These are phyloP conservation scores for Papilio protenor DNA, from an alignment of 2,888 invertebrate species.

Conservation along the genomic window DNA sequence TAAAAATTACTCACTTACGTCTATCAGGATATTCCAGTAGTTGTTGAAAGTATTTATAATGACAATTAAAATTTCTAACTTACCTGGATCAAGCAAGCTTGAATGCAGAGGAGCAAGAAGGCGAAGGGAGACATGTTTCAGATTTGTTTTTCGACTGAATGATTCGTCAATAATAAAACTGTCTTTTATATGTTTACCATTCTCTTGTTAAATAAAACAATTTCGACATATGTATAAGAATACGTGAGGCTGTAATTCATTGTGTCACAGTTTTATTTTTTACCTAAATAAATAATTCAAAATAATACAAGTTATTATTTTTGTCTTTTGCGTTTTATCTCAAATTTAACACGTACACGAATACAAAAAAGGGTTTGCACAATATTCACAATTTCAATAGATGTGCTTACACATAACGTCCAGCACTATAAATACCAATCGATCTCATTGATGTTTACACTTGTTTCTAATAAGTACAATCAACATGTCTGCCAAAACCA, in stretches of 20 bases:
- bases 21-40: not conserved
- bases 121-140: conserved; percentile 54
- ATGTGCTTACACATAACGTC: not conserved
- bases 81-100: conserved; percentile 62
- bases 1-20: not conserved
- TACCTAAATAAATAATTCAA: not conserved
- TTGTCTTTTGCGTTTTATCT: not conserved
- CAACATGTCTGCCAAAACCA: conserved; percentile 53
- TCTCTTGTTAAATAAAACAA: not conserved
- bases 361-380: not conserved
- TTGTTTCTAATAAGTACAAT: conserved; percentile 37
- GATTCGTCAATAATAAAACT: not conserved
- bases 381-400: conserved; percentile 3
- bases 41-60: no score
- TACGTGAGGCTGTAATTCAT: not conserved
- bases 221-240: not conserved
- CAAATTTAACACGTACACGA: not conserved
- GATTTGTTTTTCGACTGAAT: conserved; percentile 18
- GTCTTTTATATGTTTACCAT: conserved; percentile 23
- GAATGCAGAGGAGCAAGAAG: conserved; percentile 55
- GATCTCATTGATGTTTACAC: conserved; percentile 29
- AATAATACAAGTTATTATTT: not conserved
- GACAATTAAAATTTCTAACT: conserved; percentile 26
- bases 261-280: not conserved
- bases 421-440: not conserved